Evolutionary conservation across 1,140 invertebrate genomes (phyloP).

Genomic region (Aethina tumida): DNA sequence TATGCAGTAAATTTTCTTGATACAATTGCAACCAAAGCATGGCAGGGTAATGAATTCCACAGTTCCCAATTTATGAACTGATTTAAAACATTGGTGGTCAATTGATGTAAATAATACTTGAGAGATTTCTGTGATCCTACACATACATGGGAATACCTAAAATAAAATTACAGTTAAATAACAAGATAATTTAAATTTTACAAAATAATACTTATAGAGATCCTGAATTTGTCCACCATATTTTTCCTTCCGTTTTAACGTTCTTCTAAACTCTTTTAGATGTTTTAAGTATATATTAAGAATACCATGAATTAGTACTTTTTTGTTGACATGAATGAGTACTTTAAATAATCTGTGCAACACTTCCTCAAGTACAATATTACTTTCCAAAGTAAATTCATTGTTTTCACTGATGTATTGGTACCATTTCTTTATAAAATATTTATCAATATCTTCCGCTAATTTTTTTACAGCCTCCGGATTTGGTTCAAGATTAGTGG

Average conservation of each 20-base stretch:
- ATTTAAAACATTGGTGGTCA: conserved; percentile 46
- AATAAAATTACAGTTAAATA: conserved; percentile 11
- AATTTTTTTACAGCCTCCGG: conserved; percentile 20
- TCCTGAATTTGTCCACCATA: conserved; percentile 30
- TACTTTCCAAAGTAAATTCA: conserved; percentile 26
- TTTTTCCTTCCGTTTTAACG: conserved; percentile 40
- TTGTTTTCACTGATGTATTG: conserved; percentile 26
- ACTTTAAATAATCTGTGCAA: conserved; percentile 25
- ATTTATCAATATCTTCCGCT: conserved; percentile 25
- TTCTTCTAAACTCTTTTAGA: conserved; percentile 44
- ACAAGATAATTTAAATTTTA: conserved; percentile 1
- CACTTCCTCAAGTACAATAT: conserved; percentile 25
- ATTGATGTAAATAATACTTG: conserved; percentile 46
- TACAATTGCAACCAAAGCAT: conserved; percentile 48
- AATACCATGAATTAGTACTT: conserved; percentile 31
- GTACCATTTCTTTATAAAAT: conserved; percentile 33
- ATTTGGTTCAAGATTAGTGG: conserved; percentile 12
- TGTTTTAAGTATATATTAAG: conserved; percentile 41
- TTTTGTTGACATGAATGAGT: conserved; percentile 20
- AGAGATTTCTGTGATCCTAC: conserved; percentile 38
- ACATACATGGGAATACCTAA: conserved; percentile 36
- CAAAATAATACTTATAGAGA: conserved; percentile 27
- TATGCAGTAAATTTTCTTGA: conserved; percentile 45
- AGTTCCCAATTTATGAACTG: conserved; percentile 56
- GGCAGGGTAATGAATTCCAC: conserved; percentile 53